Base-by-base conservation (phyloP, 2,888 invertebrate species). In the Ametastegia equiseti region DNA sequence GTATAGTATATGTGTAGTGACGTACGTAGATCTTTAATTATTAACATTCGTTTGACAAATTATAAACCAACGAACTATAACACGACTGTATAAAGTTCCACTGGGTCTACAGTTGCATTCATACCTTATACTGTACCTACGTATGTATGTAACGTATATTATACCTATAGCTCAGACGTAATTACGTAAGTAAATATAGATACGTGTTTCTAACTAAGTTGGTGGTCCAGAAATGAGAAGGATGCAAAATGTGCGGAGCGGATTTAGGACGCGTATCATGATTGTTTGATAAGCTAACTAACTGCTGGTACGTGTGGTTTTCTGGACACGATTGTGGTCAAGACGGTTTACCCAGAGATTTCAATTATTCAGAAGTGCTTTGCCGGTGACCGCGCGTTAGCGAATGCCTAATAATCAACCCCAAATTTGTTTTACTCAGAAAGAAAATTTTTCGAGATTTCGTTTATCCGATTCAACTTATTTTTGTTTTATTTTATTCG, bases 341-440 rank as follows among this genome's bases (percentile, higher is more conserved):
- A 71, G 71, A 71, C 42, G 45, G 15, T 30, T 71, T 42, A 60
- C 36, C 13, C 71, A 30, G 27, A 47, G 27, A 27, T 71, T 45
- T 71, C 13, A 47, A 42, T 27, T 71, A 71, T 71, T 71, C 47
- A 67, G 4, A 0, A 27, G 45, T 47, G 47, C 19, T 1, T 47
- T 71, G 6, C 27, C 45, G 0, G 15, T 15, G 30, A 19, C 3
- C 30, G 11, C 11, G 5, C 42, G 39, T 36, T 23, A 19, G 36
- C 23, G n/a, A 13, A 42, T n/a, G n/a, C n/a, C n/a, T n/a, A n/a
- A n/a, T n/a, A n/a, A n/a, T n/a, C n/a, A n/a, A n/a, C n/a, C n/a
- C n/a, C n/a, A n/a, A n/a, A n/a, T n/a, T n/a, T n/a, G n/a, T n/a
- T n/a, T n/a, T n/a, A n/a, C n/a, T n/a, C n/a, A n/a, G n/a, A n/a